These are phyloP conservation scores for Eolophus roseicapilla DNA, from an alignment of 2,113 vertebrate genomes.

Conservation along the genomic window DNA sequence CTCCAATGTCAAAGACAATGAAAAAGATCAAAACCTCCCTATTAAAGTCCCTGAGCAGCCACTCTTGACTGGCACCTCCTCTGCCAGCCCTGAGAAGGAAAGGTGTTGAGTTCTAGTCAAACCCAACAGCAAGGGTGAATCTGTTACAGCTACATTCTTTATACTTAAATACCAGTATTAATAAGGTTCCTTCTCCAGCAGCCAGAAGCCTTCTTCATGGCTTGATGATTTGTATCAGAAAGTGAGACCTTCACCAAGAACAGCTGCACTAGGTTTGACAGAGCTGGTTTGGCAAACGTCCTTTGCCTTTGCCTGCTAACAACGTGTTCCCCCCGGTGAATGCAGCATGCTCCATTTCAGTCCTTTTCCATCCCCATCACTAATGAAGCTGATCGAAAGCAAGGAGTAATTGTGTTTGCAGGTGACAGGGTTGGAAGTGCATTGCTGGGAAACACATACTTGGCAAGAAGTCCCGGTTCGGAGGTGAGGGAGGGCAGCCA, in stretches of 20 bases:
- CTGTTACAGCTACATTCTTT: neutral
- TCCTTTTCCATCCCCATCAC: neutral
- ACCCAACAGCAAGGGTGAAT: neutral
- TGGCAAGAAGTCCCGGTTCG: neutral
- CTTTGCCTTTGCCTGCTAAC: conserved; percentile 12
- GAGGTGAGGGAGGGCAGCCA: conserved; percentile 61
- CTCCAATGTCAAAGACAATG: neutral
- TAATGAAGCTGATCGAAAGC: conserved; percentile 37
- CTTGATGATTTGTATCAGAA: neutral
- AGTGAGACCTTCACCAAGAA: neutral
- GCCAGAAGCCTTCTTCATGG: neutral
- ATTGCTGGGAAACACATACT: conserved; percentile 19
- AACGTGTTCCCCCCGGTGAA: neutral
- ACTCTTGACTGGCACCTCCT: neutral
- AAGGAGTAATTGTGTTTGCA: conserved; percentile 62
- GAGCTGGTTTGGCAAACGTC: neutral
- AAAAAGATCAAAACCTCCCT: neutral
- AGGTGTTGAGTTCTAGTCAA: neutral
- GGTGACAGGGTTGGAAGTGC: conserved; percentile 54
- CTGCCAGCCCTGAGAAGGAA: neutral
- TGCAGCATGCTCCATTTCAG: conserved; percentile 36
- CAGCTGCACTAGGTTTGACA: neutral
- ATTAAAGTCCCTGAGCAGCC: neutral
- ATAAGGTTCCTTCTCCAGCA: neutral
- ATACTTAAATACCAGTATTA: neutral